Percentiles rank a stretch among this genome's conserved stretches.
Evolutionary conservation across 2,888 invertebrate genomes (phyloP).

Genomic region (Saturnia japonica): DNA sequence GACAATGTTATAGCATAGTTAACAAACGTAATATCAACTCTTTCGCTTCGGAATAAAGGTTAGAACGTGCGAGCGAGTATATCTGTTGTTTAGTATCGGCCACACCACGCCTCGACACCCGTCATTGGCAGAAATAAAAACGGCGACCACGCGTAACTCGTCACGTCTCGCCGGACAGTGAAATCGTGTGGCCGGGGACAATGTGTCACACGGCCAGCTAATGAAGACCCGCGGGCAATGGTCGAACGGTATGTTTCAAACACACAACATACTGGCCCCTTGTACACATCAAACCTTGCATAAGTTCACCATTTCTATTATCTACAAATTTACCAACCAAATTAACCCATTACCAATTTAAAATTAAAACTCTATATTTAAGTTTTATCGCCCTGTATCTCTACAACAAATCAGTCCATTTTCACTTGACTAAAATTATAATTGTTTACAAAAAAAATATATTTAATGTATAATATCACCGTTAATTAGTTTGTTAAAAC

Average conservation of each 20-base stretch:
- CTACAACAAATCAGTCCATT: too few species aligned
- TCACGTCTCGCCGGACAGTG: constrained; percentile 78
- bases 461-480: too few species aligned
- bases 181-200: constrained; percentile 79
- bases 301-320: background rate
- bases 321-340: background rate
- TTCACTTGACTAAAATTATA: too few species aligned
- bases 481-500: too few species aligned
- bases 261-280: background rate
- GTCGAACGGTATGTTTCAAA: background rate
- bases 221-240: constrained; percentile 41
- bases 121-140: constrained; percentile 83
- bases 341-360: background rate
- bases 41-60: constrained; percentile 51
- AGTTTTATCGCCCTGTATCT: too few species aligned
- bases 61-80: constrained; percentile 38
- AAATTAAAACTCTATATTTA: background rate
- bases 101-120: constrained; percentile 80
- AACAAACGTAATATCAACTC: constrained; percentile 48
- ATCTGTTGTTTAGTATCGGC: constrained; percentile 58
- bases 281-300: background rate
- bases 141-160: constrained; percentile 80
- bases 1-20: constrained; percentile 45
- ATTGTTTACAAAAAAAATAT: too few species aligned
- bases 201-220: constrained; percentile 62